A percentile compares a stretch with the other conserved stretches of the same genome.
phyloP scores from a whole-genome alignment of 1,140 invertebrate genomes.

The Drosophila repleta region DNA sequence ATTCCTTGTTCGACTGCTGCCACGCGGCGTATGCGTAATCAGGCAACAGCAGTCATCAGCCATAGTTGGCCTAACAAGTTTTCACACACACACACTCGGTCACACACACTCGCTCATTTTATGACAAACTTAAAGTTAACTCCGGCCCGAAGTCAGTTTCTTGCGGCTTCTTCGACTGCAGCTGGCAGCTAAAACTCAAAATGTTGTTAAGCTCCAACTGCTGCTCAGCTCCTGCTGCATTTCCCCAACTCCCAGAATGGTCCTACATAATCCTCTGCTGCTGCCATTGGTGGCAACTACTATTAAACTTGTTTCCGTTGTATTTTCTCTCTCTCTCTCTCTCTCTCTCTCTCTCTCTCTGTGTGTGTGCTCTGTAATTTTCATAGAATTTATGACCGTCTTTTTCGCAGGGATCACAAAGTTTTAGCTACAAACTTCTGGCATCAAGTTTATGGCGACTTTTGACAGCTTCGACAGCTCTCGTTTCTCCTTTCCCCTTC shows the following conservation, averaged over 20 bases:
- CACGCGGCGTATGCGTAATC: conserved; percentile 78
- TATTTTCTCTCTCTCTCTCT: conserved; percentile 19
- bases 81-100: conserved; percentile 8
- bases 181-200: conserved; percentile 39
- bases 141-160: conserved; percentile 29
- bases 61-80: conserved; percentile 63
- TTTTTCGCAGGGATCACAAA: conserved; percentile 71
- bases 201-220: conserved; percentile 35
- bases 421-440: conserved; percentile 41
- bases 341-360: too few relatives aligned
- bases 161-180: conserved; percentile 22
- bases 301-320: conserved; percentile 78
- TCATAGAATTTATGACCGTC: conserved; percentile 76
- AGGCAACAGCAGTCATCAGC: conserved; percentile 66
- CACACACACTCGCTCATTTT: conserved; percentile 13
- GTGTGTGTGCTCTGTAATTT: conserved; percentile 48
- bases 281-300: conserved; percentile 51
- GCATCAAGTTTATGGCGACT: conserved; percentile 40
- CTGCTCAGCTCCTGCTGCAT: conserved; percentile 1
- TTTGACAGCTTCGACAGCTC: conserved; percentile 44
- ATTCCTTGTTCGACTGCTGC: conserved; percentile 37
- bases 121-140: conserved; percentile 43
- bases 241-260: not conserved
- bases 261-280: conserved; percentile 4
- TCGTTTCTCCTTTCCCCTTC: too few relatives aligned